phyloP scores from a whole-genome alignment of 1,140 invertebrate genomes.

The Nephila pilipes region DNA sequence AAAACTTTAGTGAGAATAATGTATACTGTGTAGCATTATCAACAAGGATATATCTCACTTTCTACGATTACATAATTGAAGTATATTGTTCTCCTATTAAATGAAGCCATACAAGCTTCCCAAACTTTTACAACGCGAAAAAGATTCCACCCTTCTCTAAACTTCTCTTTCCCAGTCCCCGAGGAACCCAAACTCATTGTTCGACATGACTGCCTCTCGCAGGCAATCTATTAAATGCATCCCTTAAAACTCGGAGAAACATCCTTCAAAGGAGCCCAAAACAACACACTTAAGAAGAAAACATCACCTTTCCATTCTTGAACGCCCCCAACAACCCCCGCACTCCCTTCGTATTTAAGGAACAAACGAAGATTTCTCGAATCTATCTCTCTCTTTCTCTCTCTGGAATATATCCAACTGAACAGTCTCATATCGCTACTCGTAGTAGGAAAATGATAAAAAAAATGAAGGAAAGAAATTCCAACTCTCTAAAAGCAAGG shows the following conservation, averaged over 20 bases:
- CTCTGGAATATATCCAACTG: constrained; percentile 43
- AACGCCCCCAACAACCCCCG: neutral
- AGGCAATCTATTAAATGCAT: neutral
- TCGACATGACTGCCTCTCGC: neutral
- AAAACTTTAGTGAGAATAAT: no score
- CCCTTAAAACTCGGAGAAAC: neutral
- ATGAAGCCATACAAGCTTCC: no score
- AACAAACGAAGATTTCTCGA: constrained; percentile 51
- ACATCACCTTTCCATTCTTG: neutral
- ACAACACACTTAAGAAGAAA: neutral
- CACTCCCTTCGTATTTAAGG: constrained; percentile 25
- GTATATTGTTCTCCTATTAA: no score
- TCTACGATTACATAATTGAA: no score
- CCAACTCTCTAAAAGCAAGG: neutral
- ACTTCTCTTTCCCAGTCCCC: constrained; percentile 4
- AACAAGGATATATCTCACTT: no score
- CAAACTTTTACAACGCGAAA: neutral
- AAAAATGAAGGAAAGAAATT: constrained; percentile 26
- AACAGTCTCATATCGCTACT: neutral
- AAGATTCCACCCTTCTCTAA: neutral
- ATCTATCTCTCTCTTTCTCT: neutral
- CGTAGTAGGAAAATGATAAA: neutral
- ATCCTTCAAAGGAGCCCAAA: neutral
- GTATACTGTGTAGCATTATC: no score
- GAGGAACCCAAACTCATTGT: neutral